Base-by-base conservation (phyloP, 2,113 vertebrate genomes). In the Xiphophorus maculatus region DNA sequence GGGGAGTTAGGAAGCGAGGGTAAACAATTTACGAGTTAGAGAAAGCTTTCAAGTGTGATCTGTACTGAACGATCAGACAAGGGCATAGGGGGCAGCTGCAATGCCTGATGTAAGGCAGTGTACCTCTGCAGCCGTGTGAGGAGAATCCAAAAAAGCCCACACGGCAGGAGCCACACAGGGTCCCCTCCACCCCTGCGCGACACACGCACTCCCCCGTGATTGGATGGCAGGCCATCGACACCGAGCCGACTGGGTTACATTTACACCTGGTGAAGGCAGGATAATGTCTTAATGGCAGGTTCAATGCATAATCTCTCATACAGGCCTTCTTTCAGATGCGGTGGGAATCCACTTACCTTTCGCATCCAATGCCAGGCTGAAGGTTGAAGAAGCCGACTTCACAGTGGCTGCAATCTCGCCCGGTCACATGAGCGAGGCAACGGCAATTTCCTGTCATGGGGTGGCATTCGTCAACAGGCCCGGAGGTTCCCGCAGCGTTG, bases 121-220 rank as follows among this genome's bases (percentile, higher is more conserved):
- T 93, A 98, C 97, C 96, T 93, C 93, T 92, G 91, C 97, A 99
- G 76, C 97, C 97, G 70, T 92, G 95, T 82, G 93, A 86, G 0
- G 97, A 97, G 92, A 98, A 97, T 83, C 96, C 94, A 0, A 97
- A 99, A 93, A 96, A 98, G 14, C 95, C 95, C 0, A 74, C 82
- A 35, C 94, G 94, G 85, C 97, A 99, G 0, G 69, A 81, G 71
- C 95, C 92, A 0, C 97, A 99, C 33, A 83, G 82, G 28, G 28
- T 90, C 40, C 97, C 97, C 0, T 89, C 89, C 33, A 97, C 92
- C 0, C 97, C 97, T 0, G 93, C 89, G 1, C 84, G 95, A 90
- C 97, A 99, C 82, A 91, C 66, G 81, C 97, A 99, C 89, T 96
- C 96, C 27, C 97, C 97, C 0, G 96, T 96, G 88, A 92, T 5